These are phyloP conservation scores for Chloropsis cyanopogon DNA, from an alignment of 2,113 vertebrate genomes.

Conservation along the genomic window DNA sequence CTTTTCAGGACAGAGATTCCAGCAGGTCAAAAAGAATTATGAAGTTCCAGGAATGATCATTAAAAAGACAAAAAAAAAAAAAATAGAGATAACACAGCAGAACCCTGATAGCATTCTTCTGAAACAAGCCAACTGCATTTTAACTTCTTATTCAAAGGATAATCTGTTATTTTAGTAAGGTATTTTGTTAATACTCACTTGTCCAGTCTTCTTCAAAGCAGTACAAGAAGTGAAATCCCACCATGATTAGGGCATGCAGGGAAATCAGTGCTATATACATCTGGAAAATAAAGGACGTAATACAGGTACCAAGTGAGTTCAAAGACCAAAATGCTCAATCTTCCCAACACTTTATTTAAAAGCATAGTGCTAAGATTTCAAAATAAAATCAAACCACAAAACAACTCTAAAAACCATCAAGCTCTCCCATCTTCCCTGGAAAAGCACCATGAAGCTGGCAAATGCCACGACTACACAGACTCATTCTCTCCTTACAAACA, in stretches of 20 bases:
- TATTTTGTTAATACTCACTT: constrained; percentile 80
- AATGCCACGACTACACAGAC: not conserved
- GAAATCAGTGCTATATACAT: constrained; percentile 99
- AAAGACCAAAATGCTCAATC: not conserved
- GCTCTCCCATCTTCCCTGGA: not conserved
- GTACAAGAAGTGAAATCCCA: constrained; percentile 92
- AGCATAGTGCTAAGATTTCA: not conserved
- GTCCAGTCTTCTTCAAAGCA: constrained; percentile 97
- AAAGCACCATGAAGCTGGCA: not conserved
- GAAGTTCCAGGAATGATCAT: not conserved
- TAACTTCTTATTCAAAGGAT: not conserved
- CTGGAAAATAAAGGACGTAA: constrained; percentile 74
- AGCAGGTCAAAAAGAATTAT: not conserved
- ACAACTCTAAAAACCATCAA: not conserved
- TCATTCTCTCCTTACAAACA: not conserved
- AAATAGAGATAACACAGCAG: not conserved
- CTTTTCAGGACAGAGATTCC: not conserved
- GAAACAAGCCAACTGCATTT: not conserved
- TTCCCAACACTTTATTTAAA: not conserved
- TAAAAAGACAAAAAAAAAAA: not conserved
- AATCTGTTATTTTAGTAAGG: not conserved
- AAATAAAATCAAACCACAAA: not conserved
- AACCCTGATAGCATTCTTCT: not conserved
- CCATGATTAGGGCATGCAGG: constrained; percentile 90
- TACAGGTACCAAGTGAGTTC: not conserved